These are phyloP conservation scores for Mesaphorura yosii DNA, from an alignment of 1,140 invertebrate genomes.

Conservation along the genomic window DNA sequence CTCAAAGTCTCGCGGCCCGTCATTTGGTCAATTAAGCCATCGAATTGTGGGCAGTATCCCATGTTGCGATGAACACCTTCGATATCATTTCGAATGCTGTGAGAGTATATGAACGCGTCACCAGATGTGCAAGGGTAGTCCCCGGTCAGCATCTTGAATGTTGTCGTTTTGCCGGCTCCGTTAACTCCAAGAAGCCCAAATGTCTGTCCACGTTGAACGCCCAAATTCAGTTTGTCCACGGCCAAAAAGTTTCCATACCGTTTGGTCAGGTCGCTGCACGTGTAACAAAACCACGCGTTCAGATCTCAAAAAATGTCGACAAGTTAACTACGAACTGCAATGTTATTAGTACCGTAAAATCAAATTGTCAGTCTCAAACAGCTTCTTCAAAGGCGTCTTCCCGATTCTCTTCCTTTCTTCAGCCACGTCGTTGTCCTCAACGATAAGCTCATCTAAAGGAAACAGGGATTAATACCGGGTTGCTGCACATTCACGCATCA, in stretches of 20 bases:
- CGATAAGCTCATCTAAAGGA: neutral
- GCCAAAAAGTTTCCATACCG: slow-evolving; percentile 35
- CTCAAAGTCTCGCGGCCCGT: slow-evolving; percentile 62
- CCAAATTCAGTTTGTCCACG: slow-evolving; percentile 38
- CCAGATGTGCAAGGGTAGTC: slow-evolving; percentile 53
- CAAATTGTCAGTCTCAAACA: slow-evolving; percentile 33
- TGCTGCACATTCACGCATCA: neutral
- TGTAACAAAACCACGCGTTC: neutral
- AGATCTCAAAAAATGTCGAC: neutral
- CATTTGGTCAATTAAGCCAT: slow-evolving; percentile 65
- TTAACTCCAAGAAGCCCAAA: slow-evolving; percentile 82
- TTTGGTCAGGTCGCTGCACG: slow-evolving; percentile 4
- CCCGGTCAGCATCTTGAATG: slow-evolving; percentile 67
- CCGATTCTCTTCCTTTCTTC: slow-evolving; percentile 38
- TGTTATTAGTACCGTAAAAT: slow-evolving; percentile 30
- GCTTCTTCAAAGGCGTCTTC: slow-evolving; percentile 23
- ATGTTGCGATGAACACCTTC: slow-evolving; percentile 43
- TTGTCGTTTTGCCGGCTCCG: slow-evolving; percentile 49
- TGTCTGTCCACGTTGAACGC: slow-evolving; percentile 51
- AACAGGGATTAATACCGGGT: neutral
- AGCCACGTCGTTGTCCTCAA: slow-evolving; percentile 41
- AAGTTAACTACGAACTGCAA: neutral
- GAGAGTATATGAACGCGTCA: slow-evolving; percentile 42
- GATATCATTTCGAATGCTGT: slow-evolving; percentile 38
- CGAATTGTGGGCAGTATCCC: slow-evolving; percentile 73